These are phyloP conservation scores for Erythrolamprus reginae DNA, from an alignment of 2,113 vertebrate species.

Conservation along the genomic window DNA sequence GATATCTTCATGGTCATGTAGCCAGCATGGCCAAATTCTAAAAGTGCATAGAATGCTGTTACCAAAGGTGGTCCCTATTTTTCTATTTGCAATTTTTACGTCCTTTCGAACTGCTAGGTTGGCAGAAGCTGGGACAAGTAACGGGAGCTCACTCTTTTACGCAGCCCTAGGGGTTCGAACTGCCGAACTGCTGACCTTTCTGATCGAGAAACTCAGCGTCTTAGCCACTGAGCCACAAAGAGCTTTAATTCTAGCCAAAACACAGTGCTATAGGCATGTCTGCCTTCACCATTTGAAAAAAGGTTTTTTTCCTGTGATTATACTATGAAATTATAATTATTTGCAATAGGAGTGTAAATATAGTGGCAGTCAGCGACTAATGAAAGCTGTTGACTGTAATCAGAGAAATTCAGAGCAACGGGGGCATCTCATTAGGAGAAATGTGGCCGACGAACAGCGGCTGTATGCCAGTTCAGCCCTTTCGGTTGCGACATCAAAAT, in stretches of 20 bases:
- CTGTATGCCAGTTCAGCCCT: constrained; percentile 54
- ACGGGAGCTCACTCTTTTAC: no score
- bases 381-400: constrained; percentile 69
- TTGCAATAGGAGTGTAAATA: constrained; percentile 72
- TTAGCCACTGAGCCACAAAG: no score
- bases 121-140: no score
- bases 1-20: no score
- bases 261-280: constrained; percentile 40
- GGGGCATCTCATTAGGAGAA: constrained; percentile 71
- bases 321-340: constrained; percentile 64
- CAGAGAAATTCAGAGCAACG: constrained; percentile 69
- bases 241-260: constrained; percentile 45
- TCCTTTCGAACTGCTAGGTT: no score
- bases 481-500: constrained; percentile 54
- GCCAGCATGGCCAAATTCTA: no score
- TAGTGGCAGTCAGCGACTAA: constrained; percentile 67
- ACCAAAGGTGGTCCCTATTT: no score
- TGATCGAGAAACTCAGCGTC: no score
- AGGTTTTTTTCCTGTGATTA: constrained; percentile 48
- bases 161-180: no score
- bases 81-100: no score
- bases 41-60: no score
- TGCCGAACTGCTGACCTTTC: no score
- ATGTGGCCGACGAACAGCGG: constrained; percentile 63
- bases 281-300: constrained; percentile 45